These are phyloP conservation scores for Ceuthmochares aereus DNA, from an alignment of 2,113 vertebrate species.

Conservation along the genomic window DNA sequence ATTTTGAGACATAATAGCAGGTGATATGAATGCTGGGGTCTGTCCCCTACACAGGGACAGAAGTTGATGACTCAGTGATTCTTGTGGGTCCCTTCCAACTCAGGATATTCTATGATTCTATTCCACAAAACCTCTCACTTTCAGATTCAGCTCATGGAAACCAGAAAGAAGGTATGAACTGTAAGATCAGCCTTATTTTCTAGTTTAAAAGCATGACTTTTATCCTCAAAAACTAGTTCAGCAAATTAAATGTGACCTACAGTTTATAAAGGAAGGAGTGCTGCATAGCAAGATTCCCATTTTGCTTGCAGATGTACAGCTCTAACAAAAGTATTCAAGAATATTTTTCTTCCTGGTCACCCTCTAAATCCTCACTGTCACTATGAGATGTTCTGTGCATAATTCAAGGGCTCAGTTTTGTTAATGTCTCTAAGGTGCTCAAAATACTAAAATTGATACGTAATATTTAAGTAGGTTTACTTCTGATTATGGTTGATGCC, in stretches of 20 bases:
- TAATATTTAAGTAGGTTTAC: background rate
- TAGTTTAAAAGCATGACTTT: background rate
- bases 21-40: too few species aligned
- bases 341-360: background rate
- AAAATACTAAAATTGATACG: background rate
- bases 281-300: accelerated
- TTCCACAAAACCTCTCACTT: background rate
- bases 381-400: background rate
- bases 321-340: background rate
- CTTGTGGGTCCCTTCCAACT: too few species aligned
- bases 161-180: background rate
- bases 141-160: background rate
- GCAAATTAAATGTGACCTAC: background rate
- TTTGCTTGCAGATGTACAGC: background rate
- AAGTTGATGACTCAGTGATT: too few species aligned
- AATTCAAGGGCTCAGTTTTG: background rate
- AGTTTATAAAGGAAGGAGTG: background rate
- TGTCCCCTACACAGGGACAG: too few species aligned
- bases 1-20: background rate
- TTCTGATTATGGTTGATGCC: background rate
- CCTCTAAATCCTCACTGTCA: background rate
- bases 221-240: background rate
- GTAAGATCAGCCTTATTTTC: background rate
- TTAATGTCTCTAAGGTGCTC: background rate
- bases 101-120: too few species aligned